Base-by-base conservation (phyloP, 92 coral and sea anemone genomes). In the Zoanthus sociatus region DNA sequence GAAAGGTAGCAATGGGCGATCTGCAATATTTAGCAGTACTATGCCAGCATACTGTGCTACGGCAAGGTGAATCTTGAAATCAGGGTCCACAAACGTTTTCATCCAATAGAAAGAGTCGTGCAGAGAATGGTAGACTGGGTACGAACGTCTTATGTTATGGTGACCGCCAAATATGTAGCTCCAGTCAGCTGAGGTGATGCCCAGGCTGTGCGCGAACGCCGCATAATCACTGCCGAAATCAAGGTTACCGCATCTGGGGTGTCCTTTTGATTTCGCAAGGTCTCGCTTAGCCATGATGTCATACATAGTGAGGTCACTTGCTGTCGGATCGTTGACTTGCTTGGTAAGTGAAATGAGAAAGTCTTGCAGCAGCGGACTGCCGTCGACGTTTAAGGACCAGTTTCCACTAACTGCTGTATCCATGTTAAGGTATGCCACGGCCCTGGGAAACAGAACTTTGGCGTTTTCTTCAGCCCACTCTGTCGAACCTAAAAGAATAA, bases 401-500 rank as follows among this genome's bases (percentile, higher is more conserved):
- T 97, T 95, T 5, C 99, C 99, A 11, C 95, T 88, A 0, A 95
- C 97, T 6, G 95, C 98, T 8, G 92, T 86, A 84, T 97, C 99
- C 78, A 95, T 82, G 88, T 97, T 97, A 0, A 97, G 93, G 61
- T 97, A 97, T 9, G 90, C 94, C 30, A 97, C 99, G 7, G 99
- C 99, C 21, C 99, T 89, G 48, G 84, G 92, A 20, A 86, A 88
- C 44, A 97, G 85, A 32, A 93, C 60, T 33, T 88, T 87, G 31
- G 96, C 96, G 60, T 97, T 93, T 78, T 97, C 97, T 48, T 97
- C 98, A 0, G 94, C 99, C 95, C 96, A 97, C 83, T 97, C 99
- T 9, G 95, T 91, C 10, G 99, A 95, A 0, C 99, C 99, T 26
- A 91, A 86, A 0, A 97, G 85, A 75, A 94, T 91, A 66, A 93